These are phyloP conservation scores for Drosophila paranaensis DNA, from an alignment of 2,888 invertebrate species.

Conservation along the genomic window DNA sequence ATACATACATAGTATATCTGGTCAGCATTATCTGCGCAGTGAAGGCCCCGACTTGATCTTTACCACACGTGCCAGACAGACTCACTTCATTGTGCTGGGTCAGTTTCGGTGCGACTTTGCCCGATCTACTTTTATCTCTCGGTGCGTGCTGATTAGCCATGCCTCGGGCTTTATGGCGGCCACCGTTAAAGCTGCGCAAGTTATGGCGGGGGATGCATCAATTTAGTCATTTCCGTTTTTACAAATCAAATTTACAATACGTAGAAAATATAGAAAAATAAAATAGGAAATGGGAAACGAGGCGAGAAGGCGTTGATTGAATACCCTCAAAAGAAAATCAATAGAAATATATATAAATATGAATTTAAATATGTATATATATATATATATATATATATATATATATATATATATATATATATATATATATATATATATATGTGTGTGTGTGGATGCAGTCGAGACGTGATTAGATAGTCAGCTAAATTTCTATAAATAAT, in stretches of 20 bases:
- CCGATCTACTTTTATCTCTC: conserved; percentile 8
- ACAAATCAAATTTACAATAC: conserved; percentile 12
- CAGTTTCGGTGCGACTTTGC: conserved; percentile 31
- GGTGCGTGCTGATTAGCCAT: conserved; percentile 64
- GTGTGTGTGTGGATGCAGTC: not conserved
- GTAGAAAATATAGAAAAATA: not conserved
- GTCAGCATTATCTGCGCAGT: not conserved
- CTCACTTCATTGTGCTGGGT: conserved; percentile 33
- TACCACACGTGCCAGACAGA: not conserved
- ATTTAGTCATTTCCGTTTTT: conserved; percentile 69
- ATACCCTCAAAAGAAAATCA: not conserved
- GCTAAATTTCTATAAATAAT: conserved; percentile 1
- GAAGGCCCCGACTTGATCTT: not conserved
- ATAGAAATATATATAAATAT: not conserved
- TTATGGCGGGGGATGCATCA: conserved; percentile 58
- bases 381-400: no score
- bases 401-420: no score
- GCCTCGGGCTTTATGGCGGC: conserved; percentile 32
- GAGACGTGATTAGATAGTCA: conserved; percentile 49
- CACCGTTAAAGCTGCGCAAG: conserved; percentile 37
- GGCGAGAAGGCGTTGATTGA: not conserved
- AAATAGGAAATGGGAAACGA: not conserved
- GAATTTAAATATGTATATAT: no score
- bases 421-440: not conserved
- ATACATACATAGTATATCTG: no score